Percentiles rank a stretch among this genome's conserved stretches.
phyloP scores from a whole-genome alignment of 2,888 invertebrate genomes.

The Agrotis clavis region DNA sequence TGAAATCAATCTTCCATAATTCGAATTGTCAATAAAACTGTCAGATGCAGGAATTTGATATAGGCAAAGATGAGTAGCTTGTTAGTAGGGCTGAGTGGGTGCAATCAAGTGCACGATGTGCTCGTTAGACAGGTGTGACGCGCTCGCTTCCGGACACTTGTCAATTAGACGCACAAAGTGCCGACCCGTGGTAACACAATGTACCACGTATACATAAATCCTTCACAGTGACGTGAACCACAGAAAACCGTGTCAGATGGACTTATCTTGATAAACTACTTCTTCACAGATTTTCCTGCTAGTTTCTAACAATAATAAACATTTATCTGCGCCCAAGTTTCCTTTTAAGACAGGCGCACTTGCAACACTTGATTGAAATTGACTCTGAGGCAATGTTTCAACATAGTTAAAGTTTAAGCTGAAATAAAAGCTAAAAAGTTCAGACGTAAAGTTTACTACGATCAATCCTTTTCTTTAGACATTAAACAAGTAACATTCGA shows the following conservation, averaged over 20 bases:
- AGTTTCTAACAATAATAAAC: slow-evolving; percentile 30
- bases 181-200: slow-evolving; percentile 77
- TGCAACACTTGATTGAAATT: slow-evolving; percentile 5
- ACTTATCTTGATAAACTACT: slow-evolving; percentile 61
- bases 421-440: slow-evolving; percentile 39
- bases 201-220: slow-evolving; percentile 80
- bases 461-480: slow-evolving; percentile 58
- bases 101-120: slow-evolving; percentile 62
- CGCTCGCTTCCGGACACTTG: slow-evolving; percentile 80
- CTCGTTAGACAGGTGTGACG: slow-evolving; percentile 78
- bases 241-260: slow-evolving; percentile 71
- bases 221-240: slow-evolving; percentile 66
- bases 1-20: slow-evolving; percentile 27
- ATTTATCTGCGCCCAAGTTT: slow-evolving; percentile 25
- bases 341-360: slow-evolving; percentile 11
- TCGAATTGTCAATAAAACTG: slow-evolving; percentile 45
- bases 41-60: slow-evolving; percentile 42
- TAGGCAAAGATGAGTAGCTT: slow-evolving; percentile 58
- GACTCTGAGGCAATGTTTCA: background rate
- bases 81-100: slow-evolving; percentile 55
- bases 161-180: slow-evolving; percentile 86
- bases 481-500: slow-evolving; percentile 66
- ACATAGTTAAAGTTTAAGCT: slow-evolving; percentile 10
- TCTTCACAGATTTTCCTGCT: slow-evolving; percentile 64
- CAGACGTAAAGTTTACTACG: slow-evolving; percentile 34